These are phyloP conservation scores for Phoebastria nigripes DNA, from an alignment of 2,797 vertebrate genomes.

Conservation along the genomic window DNA sequence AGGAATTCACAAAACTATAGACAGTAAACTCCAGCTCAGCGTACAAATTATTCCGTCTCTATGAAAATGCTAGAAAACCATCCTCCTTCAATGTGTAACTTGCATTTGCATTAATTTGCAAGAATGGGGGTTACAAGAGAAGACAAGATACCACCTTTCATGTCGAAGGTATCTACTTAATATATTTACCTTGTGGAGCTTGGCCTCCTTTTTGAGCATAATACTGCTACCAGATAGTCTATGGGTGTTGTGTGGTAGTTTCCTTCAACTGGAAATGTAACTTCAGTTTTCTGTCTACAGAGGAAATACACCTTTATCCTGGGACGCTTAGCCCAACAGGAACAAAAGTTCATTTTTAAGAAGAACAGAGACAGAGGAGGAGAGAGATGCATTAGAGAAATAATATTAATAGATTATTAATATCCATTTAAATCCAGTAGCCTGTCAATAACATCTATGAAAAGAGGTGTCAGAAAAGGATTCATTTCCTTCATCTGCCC, in stretches of 20 bases:
- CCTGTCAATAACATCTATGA: background rate
- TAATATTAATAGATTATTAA: background rate
- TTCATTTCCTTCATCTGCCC: background rate
- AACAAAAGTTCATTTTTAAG: background rate
- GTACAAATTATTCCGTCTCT: background rate
- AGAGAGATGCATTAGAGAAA: background rate
- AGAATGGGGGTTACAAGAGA: background rate
- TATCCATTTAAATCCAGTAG: background rate
- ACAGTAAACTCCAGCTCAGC: background rate
- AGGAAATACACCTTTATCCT: background rate
- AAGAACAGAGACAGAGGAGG: background rate
- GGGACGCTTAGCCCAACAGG: background rate
- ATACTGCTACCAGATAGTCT: background rate
- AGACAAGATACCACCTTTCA: background rate
- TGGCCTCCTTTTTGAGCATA: background rate
- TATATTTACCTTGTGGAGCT: background rate
- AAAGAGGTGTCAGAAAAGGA: background rate
- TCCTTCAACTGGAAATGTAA: background rate
- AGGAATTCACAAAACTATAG: background rate
- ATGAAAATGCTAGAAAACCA: background rate
- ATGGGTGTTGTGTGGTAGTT: background rate
- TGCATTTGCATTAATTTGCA: background rate
- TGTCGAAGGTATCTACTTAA: background rate
- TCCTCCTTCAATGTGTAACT: background rate
- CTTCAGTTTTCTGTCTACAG: background rate